Evolutionary conservation across 2,797 vertebrate genomes (phyloP).

Genomic region (Telmatherina bonti): DNA sequence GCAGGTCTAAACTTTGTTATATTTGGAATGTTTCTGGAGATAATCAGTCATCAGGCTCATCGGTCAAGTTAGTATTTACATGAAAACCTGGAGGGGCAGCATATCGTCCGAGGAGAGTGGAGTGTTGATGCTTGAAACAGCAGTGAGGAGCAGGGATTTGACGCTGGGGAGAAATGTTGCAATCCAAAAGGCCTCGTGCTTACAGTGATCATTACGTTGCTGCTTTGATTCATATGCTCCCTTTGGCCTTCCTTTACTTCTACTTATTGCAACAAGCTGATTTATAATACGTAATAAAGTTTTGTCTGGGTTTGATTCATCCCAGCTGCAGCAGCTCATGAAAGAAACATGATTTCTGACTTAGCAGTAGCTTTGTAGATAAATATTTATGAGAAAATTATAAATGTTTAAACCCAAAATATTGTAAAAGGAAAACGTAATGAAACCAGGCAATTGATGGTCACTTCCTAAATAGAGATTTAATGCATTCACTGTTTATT

Average conservation of each 20-base stretch:
- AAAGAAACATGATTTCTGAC: background rate
- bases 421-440: background rate
- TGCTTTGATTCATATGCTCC: background rate
- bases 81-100: constrained; percentile 24
- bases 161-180: constrained; percentile 1
- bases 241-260: background rate
- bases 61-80: constrained; percentile 39
- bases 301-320: background rate
- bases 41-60: constrained; percentile 13
- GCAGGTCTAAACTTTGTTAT: constrained; percentile 28
- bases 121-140: background rate
- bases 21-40: constrained; percentile 40
- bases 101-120: constrained; percentile 12
- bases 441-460: background rate
- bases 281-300: background rate
- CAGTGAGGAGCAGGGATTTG: background rate
- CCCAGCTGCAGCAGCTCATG: background rate
- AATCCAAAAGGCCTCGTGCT: background rate
- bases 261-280: background rate
- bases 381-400: background rate
- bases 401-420: background rate
- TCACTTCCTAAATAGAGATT: background rate
- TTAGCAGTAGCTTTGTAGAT: background rate
- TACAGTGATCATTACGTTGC: background rate
- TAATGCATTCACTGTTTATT: background rate